phyloP scores from a whole-genome alignment of 2,888 invertebrate species.

The Tetheella fluctuosa region DNA sequence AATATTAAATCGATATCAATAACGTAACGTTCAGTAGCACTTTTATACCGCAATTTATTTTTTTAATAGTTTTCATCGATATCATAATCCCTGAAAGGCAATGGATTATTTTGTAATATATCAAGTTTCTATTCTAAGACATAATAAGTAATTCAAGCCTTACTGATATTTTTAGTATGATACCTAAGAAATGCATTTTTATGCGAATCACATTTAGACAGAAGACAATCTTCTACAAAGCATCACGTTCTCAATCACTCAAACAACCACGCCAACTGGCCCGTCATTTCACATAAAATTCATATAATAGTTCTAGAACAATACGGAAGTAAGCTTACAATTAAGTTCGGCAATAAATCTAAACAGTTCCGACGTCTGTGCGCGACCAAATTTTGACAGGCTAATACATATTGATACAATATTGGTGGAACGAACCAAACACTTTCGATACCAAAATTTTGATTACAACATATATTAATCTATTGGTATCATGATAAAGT shows the following conservation, averaged over 20 bases:
- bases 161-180: too few relatives aligned
- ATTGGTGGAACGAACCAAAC: slow-evolving; percentile 50
- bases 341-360: slow-evolving; percentile 74
- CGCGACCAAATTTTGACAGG: slow-evolving; percentile 68
- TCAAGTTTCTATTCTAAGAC: too few relatives aligned
- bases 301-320: slow-evolving; percentile 35
- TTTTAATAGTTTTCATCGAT: slow-evolving; percentile 1
- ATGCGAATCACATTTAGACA: too few relatives aligned
- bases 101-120: not conserved
- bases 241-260: too few relatives aligned
- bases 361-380: slow-evolving; percentile 54
- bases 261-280: too few relatives aligned
- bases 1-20: slow-evolving; percentile 4
- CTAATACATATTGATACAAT: slow-evolving; percentile 73
- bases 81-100: not conserved
- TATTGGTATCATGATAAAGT: slow-evolving; percentile 31
- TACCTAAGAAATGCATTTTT: too few relatives aligned
- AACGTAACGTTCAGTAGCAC: slow-evolving; percentile 16
- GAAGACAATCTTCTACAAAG: too few relatives aligned
- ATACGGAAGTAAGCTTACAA: slow-evolving; percentile 52
- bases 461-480: slow-evolving; percentile 10
- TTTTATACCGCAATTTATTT: not conserved
- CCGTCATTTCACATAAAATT: slow-evolving; percentile 28
- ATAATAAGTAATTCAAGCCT: too few relatives aligned
- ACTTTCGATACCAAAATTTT: slow-evolving; percentile 23